Evolutionary conservation across 1,140 invertebrate genomes (phyloP).

Genomic region (Aplysia californica): DNA sequence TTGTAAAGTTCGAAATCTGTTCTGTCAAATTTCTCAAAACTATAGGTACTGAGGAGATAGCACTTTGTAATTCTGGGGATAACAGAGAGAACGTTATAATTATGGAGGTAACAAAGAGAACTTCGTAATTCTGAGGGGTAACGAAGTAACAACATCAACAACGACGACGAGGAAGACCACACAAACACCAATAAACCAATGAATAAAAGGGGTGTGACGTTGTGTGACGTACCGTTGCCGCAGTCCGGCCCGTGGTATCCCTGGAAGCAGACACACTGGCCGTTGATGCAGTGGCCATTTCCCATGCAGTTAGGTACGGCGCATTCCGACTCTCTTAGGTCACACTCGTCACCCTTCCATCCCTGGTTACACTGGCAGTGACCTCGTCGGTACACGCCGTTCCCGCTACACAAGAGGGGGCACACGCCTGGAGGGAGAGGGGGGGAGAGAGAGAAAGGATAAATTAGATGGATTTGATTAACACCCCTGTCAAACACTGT

Average conservation of each 20-base stretch:
- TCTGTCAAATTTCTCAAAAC: too few relatives aligned
- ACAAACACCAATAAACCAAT: too few relatives aligned
- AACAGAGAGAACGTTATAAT: too few relatives aligned
- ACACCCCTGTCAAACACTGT: background rate
- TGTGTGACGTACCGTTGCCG: conserved; percentile 60
- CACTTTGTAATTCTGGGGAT: too few relatives aligned
- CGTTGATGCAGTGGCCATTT: conserved; percentile 65
- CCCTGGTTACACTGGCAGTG: conserved; percentile 63
- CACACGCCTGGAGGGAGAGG: conserved; percentile 71
- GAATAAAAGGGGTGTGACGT: too few relatives aligned
- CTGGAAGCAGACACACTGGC: conserved; percentile 62
- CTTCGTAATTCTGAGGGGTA: too few relatives aligned
- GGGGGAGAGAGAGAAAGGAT: background rate
- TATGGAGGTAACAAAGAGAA: too few relatives aligned
- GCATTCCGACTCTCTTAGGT: conserved; percentile 59
- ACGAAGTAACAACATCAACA: too few relatives aligned
- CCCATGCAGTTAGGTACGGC: conserved; percentile 63
- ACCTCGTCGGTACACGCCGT: conserved; percentile 63
- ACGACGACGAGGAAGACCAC: too few relatives aligned
- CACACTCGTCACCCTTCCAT: conserved; percentile 67
- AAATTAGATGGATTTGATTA: background rate
- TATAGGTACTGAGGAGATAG: too few relatives aligned
- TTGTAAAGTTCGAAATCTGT: too few relatives aligned
- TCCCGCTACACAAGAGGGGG: conserved; percentile 73
- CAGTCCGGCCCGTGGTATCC: conserved; percentile 66